Conservation (phyloP, 2,888 invertebrate genomes). For the Acanthococcus lagerstroemiae region DNA sequence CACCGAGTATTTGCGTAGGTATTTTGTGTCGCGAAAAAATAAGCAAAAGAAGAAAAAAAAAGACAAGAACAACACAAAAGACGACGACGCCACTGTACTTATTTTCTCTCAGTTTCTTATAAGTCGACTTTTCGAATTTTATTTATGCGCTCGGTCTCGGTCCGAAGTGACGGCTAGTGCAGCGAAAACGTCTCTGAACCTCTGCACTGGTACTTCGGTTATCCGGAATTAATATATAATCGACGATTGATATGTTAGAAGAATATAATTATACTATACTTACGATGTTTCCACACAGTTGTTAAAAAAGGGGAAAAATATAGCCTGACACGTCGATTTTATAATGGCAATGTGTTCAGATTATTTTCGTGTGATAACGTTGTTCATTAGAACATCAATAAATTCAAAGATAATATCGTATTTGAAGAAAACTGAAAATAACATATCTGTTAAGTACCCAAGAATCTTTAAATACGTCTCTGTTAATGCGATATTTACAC, state of each 20-base stretch:
- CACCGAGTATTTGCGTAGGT: constrained; percentile 11
- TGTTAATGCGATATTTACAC: too few relatives aligned
- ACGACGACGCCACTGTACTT: neutral
- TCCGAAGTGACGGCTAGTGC: too few relatives aligned
- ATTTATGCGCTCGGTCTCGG: neutral
- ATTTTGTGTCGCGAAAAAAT: constrained; percentile 13
- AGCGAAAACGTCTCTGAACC: too few relatives aligned
- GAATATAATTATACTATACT: neutral
- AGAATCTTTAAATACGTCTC: too few relatives aligned
- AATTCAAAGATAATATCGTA: neutral
- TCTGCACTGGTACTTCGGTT: too few relatives aligned
- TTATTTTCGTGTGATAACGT: neutral
- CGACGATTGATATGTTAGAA: too few relatives aligned
- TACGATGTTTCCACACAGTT: neutral
- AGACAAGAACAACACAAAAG: neutral
- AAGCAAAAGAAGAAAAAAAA: neutral
- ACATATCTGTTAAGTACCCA: neutral
- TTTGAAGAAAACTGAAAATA: neutral
- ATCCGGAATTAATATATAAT: too few relatives aligned
- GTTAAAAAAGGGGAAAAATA: neutral
- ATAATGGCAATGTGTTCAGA: neutral
- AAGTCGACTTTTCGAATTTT: neutral
- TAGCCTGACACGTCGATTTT: neutral
- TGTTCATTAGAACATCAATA: neutral
- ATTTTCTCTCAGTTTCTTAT: neutral